Percentiles rank a stretch among this genome's conserved stretches.
Evolutionary conservation across 2,888 invertebrate species (phyloP).

Genomic region (Halictus ligatus): DNA sequence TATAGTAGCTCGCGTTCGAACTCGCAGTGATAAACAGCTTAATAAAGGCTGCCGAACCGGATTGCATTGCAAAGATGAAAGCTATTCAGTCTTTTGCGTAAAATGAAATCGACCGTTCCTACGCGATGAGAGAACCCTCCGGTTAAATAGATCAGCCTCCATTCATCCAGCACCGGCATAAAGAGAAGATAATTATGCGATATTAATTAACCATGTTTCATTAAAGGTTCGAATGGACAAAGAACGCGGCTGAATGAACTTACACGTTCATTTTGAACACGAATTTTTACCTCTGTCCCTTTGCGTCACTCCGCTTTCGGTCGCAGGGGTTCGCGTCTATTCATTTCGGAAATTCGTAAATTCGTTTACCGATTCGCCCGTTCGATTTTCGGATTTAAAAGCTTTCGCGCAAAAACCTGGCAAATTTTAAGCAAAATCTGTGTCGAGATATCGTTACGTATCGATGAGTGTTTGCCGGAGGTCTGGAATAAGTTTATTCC

Average conservation of each 20-base stretch:
- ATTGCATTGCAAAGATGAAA: constrained; percentile 51
- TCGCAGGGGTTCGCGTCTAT: background rate
- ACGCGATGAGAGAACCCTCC: background rate
- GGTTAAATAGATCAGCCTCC: background rate
- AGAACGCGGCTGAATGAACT: constrained; percentile 3
- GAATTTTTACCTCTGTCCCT: background rate
- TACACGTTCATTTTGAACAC: background rate
- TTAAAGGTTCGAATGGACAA: background rate
- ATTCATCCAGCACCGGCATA: background rate
- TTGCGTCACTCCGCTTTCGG: no score
- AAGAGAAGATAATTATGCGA: constrained; percentile 7
- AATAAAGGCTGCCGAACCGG: constrained; percentile 14
- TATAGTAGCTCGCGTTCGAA: background rate
- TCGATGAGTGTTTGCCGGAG: background rate
- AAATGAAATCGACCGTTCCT: constrained; percentile 15
- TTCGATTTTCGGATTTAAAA: background rate
- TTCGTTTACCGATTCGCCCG: background rate
- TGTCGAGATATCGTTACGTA: background rate
- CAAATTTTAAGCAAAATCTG: background rate
- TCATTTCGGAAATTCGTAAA: background rate
- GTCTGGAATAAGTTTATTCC: background rate
- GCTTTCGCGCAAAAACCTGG: no score
- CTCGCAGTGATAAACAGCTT: constrained; percentile 35
- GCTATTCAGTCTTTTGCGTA: constrained; percentile 18
- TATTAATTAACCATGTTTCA: constrained; percentile 6